Base-by-base conservation (phyloP, 2,797 vertebrate genomes). In the Babyrousa celebensis region DNA sequence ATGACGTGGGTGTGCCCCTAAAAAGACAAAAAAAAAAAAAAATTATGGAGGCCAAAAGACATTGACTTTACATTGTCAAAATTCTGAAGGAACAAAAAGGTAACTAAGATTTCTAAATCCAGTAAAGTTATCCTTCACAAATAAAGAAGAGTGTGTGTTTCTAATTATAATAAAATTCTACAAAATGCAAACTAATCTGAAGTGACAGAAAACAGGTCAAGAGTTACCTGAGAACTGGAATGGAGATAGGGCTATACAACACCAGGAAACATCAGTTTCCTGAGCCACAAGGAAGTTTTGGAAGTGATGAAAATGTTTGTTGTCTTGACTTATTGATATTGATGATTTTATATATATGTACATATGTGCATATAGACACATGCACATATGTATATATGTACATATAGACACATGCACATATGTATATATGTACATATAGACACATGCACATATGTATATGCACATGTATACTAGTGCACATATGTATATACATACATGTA, bases 41-140 rank as follows among this genome's bases (percentile, higher is more conserved):
- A 95, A 60, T 62, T 85, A 60, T 43, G 11, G 60, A 91, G 89
- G 21, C 60, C 65, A 74, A 36, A 79, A 91, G 43, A 23, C 27
- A 12, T 60, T 71, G 56, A 6, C 48, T 82, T 86, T 29, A 80
- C 36, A 70, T 68, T 94, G 77, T 58, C 18, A 89, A 65, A 92
- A 92, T 92, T 94, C 88, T 92, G 40, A 92, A 89, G 43, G 20
- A 93, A 68, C 2, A 40, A 62, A 72, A 62, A 63, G 43, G 5
- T 17, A 72, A 89, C 8, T n/a, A 84, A 23, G 2, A 32, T 63
- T 86, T 86, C 62, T 82, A 62, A 48, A 91, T 70, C n/a, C 58
- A 40, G 17, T 65, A n/a, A 68, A 36, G 43, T 58, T 89, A 89
- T 93, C 23, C n/a, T 80, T 62, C 52, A 54, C 20, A 85, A 60